Evolutionary conservation across 2,888 invertebrate species (phyloP).

Genomic region (Xestia rhomboidea): DNA sequence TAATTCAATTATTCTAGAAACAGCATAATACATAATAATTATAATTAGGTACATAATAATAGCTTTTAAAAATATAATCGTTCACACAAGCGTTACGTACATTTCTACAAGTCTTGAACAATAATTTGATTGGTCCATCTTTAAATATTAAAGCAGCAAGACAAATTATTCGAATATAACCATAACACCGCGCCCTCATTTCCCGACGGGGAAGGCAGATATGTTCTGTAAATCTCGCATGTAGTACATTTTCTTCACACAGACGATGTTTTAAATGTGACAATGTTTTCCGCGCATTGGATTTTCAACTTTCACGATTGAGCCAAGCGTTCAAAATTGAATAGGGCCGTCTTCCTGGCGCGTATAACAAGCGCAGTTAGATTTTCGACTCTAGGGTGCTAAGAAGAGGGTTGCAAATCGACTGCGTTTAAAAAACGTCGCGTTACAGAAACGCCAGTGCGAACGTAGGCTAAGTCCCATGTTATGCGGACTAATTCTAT

Average conservation of each 20-base stretch:
- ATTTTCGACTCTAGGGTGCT: background rate
- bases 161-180: background rate
- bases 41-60: constrained; percentile 11
- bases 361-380: background rate
- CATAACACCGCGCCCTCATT: background rate
- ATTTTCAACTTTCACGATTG: background rate
- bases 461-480: background rate
- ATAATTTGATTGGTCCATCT: constrained; percentile 21
- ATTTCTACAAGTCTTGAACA: constrained; percentile 30
- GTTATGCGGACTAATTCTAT: background rate
- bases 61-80: constrained; percentile 12
- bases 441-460: background rate
- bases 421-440: background rate
- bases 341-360: background rate
- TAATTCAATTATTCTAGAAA: constrained; percentile 10
- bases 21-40: constrained; percentile 1
- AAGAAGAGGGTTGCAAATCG: background rate
- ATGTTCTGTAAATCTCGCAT: background rate
- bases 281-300: background rate
- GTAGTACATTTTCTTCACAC: background rate
- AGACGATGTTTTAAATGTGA: background rate
- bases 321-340: background rate
- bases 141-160: constrained; percentile 10
- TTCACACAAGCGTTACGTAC: constrained; percentile 27
- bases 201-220: background rate